Base-by-base conservation (phyloP, 2,113 vertebrate genomes). In the Edolisoma coerulescens region DNA sequence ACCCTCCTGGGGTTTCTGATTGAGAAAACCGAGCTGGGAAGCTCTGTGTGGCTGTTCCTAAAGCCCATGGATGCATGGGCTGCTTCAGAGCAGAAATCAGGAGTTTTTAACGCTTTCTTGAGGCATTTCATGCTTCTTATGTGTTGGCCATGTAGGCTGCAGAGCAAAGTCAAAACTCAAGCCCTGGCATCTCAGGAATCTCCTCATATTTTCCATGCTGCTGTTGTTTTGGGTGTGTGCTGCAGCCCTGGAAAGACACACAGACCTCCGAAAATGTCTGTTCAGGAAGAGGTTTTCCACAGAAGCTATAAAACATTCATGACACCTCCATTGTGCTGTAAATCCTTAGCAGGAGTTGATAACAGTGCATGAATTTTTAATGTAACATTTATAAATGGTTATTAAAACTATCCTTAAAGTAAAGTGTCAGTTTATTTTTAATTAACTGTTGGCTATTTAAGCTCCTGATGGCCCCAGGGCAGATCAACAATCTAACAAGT, bases 301-400 rank as follows among this genome's bases (percentile, higher is more conserved):
- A 95, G 98, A 95, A 98, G 96, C 97, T 86, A 98, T 98, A 98
- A 98, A 98, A 98, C 98, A 98, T 98, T 98, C 97, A 98, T 98
- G 98, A 97, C 97, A 97, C 98, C 97, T 98, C 98, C 98, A 98
- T 98, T 98, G 98, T 98, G 98, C 98, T 98, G 97, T 98, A 98
- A 98, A 98, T 98, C 97, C 97, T 98, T 98, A 98, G 97, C 98
- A 97, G 97, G 97, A 98, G 97, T 98, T 98, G 98, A 98, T 98
- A 98, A 98, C 98, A 98, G 97, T 96, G 96, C 96, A 98, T 98
- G 97, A 97, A 98, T 98, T 98, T 98, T 98, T 98, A 98, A 98
- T 98, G 97, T 98, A 98, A 98, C 98, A 98, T 98, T 98, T 98
- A 98, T 98, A 98, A 98, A 98, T 98, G 98, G 98, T 98, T 98